Evolutionary conservation across 2,113 vertebrate genomes (phyloP).

Genomic region (Rhabdomys dilectus): DNA sequence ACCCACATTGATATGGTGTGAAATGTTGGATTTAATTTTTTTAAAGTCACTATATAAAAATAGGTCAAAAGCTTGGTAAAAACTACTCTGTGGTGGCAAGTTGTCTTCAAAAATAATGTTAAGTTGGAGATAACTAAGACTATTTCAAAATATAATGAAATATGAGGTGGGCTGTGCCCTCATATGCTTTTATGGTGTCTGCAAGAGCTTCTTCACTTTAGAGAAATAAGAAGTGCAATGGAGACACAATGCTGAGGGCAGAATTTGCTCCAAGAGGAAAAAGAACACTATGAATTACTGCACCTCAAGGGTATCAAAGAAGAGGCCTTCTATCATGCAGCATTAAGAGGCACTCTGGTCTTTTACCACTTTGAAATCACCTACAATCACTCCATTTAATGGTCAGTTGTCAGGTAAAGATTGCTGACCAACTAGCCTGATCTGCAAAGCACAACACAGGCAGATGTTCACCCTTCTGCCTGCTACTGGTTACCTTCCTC

Average conservation of each 20-base stretch:
- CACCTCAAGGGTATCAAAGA: not conserved
- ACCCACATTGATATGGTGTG: not conserved
- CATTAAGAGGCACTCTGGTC: not conserved
- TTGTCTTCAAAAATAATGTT: not conserved
- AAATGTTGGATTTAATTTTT: not conserved
- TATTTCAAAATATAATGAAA: not conserved
- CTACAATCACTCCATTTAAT: not conserved
- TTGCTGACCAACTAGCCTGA: not conserved
- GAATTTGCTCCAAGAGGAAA: not conserved
- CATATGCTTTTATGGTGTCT: not conserved
- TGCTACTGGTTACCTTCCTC: not conserved
- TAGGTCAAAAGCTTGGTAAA: constrained; percentile 23
- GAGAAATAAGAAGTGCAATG: not conserved
- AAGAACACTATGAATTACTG: not conserved
- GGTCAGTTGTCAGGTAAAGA: not conserved
- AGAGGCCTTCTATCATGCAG: not conserved
- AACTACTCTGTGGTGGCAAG: not conserved
- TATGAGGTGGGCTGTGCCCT: not conserved
- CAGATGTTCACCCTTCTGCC: not conserved
- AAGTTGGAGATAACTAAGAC: not conserved
- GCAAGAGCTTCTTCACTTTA: not conserved
- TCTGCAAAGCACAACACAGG: not conserved
- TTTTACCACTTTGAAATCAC: not conserved
- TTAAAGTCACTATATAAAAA: constrained; percentile 2
- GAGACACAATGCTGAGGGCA: not conserved